These are phyloP conservation scores for Congeria kusceri DNA, from an alignment of 2,888 invertebrate species.

Conservation along the genomic window DNA sequence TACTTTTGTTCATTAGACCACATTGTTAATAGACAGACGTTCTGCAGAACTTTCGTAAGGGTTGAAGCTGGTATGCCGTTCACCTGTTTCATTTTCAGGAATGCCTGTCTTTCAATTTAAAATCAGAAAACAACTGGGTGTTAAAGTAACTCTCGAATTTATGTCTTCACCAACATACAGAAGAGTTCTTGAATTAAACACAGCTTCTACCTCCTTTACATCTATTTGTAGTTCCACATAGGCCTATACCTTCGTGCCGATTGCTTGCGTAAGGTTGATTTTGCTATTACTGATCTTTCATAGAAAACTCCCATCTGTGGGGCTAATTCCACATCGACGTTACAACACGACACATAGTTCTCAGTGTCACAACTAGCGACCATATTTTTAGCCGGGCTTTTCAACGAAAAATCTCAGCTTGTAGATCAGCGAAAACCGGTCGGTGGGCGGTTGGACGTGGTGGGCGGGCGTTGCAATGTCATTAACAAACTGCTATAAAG, in stretches of 20 bases:
- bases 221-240: constrained; percentile 24
- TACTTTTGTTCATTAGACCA: constrained; percentile 33
- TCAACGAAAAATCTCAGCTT: no score
- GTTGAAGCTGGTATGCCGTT: constrained; percentile 22
- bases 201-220: constrained; percentile 20
- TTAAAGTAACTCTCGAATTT: constrained; percentile 25
- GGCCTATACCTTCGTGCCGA: constrained; percentile 19
- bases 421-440: no score
- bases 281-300: constrained; percentile 37
- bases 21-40: neutral
- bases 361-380: no score
- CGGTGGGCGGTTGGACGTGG: no score
- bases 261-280: constrained; percentile 28
- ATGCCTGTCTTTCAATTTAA: constrained; percentile 21
- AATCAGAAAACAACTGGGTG: constrained; percentile 30
- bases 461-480: no score
- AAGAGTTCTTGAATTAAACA: constrained; percentile 31
- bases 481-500: no score
- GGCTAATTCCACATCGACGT: no score
- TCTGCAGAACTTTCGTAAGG: constrained; percentile 13
- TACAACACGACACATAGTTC: no score
- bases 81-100: no score
- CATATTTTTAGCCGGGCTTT: no score
- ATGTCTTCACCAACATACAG: constrained; percentile 36
- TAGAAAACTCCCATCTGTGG: constrained; percentile 43